Conservation (phyloP, 2,113 vertebrate species). For the Narcine bancroftii region DNA sequence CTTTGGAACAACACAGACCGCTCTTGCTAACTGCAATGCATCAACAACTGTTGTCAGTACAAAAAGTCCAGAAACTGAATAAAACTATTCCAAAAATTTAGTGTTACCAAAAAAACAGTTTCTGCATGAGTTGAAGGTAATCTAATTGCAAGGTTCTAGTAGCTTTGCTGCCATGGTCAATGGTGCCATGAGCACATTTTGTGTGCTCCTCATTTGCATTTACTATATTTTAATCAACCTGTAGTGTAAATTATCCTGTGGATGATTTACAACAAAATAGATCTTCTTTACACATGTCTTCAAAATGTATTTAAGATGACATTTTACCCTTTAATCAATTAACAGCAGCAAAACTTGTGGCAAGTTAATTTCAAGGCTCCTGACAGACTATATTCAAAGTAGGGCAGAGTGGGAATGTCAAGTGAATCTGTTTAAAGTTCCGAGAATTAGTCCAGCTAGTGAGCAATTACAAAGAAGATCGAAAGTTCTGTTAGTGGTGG, state of each 20-base stretch:
- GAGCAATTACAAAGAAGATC: not conserved
- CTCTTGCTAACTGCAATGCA: not conserved
- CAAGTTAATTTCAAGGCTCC: conserved; percentile 5
- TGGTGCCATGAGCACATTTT: no score
- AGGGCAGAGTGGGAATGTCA: not conserved
- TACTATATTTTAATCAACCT: not conserved
- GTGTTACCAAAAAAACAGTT: not conserved
- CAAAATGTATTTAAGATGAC: not conserved
- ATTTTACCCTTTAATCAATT: conserved; percentile 1
- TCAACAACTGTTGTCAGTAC: not conserved
- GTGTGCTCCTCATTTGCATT: not conserved
- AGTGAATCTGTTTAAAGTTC: not conserved
- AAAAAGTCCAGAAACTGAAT: not conserved
- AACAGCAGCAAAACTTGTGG: not conserved
- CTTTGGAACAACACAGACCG: not conserved
- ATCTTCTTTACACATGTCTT: not conserved
- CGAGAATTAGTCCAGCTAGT: not conserved
- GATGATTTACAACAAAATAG: conserved; percentile 1
- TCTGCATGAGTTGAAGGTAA: not conserved
- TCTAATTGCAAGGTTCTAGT: not conserved
- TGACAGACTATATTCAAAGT: not conserved
- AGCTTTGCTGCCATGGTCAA: not conserved
- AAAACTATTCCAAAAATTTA: not conserved
- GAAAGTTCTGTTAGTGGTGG: no score
- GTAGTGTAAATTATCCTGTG: conserved; percentile 10